phyloP scores from a whole-genome alignment of 2,888 invertebrate genomes.

The Lasiommata megera region DNA sequence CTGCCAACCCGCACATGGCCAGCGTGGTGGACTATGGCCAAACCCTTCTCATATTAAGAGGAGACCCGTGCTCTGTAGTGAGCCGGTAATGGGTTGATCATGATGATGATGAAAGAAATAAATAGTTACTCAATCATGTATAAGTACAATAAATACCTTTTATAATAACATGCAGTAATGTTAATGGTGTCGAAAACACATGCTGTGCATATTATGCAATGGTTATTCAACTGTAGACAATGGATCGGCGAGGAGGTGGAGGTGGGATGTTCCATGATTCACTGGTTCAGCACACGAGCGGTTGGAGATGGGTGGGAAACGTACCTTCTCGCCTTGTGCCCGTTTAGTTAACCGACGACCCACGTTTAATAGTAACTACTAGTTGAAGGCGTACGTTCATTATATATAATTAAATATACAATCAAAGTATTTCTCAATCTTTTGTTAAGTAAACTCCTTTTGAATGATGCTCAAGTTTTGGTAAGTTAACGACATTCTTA shows the following conservation, averaged over 20 bases:
- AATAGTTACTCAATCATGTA: not conserved
- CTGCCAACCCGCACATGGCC: no score
- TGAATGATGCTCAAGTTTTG: not conserved
- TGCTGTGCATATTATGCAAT: not conserved
- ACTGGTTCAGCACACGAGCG: not conserved
- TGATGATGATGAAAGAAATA: no score
- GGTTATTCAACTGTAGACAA: not conserved
- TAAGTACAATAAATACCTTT: not conserved
- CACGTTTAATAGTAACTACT: not conserved
- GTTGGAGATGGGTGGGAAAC: constrained; percentile 1
- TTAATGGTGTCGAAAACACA: not conserved
- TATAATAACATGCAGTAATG: not conserved
- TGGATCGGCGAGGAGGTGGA: not conserved
- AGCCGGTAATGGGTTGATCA: no score
- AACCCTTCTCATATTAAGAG: no score
- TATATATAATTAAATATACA: no score
- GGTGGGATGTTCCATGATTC: constrained; percentile 6
- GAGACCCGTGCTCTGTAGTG: no score
- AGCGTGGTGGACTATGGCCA: no score
- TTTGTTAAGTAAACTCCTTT: not conserved
- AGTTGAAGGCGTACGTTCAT: not conserved
- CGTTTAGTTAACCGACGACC: not conserved
- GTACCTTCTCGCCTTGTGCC: not conserved
- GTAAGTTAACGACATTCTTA: not conserved
- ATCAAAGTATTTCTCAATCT: no score